Percentiles rank a stretch among this genome's conserved stretches.
Conservation (phyloP, 2,797 vertebrate genomes). For the Yasuhikotakia modesta region DNA sequence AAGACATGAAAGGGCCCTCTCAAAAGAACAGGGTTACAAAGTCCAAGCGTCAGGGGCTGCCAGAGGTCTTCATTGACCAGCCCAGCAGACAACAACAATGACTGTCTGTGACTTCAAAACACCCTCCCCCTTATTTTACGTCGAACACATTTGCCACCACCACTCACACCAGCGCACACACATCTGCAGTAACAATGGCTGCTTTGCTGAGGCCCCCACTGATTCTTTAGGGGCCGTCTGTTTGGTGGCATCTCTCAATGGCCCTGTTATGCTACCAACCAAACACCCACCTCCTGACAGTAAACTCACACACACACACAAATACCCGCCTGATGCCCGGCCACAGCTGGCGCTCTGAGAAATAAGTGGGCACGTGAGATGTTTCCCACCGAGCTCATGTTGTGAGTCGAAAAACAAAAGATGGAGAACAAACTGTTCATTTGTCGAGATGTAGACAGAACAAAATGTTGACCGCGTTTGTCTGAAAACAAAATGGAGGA, state of each 20-base stretch:
- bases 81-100: constrained; percentile 55
- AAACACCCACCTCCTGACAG: constrained; percentile 30
- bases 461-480: background rate
- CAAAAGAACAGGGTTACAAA: constrained; percentile 54
- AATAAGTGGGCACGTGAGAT: constrained; percentile 16
- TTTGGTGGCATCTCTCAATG: constrained; percentile 29
- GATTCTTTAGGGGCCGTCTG: constrained; percentile 16
- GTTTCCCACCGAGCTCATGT: constrained; percentile 15
- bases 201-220: constrained; percentile 28
- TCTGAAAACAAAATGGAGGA: background rate
- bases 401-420: constrained; percentile 37
- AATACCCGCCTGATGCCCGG: constrained; percentile 33
- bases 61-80: constrained; percentile 56
- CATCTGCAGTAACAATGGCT: constrained; percentile 40
- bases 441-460: background rate
- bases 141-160: constrained; percentile 38
- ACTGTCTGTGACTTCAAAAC: constrained; percentile 50
- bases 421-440: background rate
- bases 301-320: constrained; percentile 18
- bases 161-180: constrained; percentile 37
- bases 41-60: constrained; percentile 43
- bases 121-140: constrained; percentile 32
- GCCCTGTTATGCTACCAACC: constrained; percentile 27
- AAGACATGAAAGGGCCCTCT: constrained; percentile 48
- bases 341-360: constrained; percentile 39